Base-by-base conservation (phyloP, 2,797 vertebrate genomes). In the Chelidonichthys spinosus region DNA sequence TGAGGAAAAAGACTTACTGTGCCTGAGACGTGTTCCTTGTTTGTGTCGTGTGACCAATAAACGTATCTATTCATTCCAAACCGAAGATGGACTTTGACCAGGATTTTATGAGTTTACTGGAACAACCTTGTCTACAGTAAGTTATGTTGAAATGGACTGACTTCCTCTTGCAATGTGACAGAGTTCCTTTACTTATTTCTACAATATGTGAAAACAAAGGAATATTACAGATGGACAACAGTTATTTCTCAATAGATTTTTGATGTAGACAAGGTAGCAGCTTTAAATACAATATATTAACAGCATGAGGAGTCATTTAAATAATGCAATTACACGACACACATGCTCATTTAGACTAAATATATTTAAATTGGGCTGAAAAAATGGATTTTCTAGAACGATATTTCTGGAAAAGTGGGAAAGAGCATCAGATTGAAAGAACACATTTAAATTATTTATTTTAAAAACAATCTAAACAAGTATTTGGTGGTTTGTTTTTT, bases 41-140 rank as follows among this genome's bases (percentile, higher is more conserved):
- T 43, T 35, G 14, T n/a, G 32, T 15, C 36, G 11, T 25, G 25
- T 25, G 9, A 25, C 6, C 8, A 2, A 11, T 4, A 40, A 18
- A 11, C 11, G 15, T 2, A 4, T 18, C 4, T 2, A 37, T 6
- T 36, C 4, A 14, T 36, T 10, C 0, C 1, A 14, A 17, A 13
- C 37, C 15, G 39, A 25, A 62, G 47, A 53, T 60, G 0, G 58
- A 70, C 56, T 61, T 61, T 70, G 32, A 17, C 25, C 25, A 25
- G 25, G 25, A 25, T 47, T 58, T 59, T 69, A 60, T 4, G 1
- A 1, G 2, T 0, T 4, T 1, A 40, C 18, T 1, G n/a, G 13
- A 4, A 25, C 13, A 3, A 8, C 14, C 55, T 15, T 11, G 56
- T 50, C 3, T 25, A 25, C 25, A 25, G 25, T 25, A 25, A 1